phyloP scores from a whole-genome alignment of 2,888 invertebrate genomes.

The Morpho achilles region DNA sequence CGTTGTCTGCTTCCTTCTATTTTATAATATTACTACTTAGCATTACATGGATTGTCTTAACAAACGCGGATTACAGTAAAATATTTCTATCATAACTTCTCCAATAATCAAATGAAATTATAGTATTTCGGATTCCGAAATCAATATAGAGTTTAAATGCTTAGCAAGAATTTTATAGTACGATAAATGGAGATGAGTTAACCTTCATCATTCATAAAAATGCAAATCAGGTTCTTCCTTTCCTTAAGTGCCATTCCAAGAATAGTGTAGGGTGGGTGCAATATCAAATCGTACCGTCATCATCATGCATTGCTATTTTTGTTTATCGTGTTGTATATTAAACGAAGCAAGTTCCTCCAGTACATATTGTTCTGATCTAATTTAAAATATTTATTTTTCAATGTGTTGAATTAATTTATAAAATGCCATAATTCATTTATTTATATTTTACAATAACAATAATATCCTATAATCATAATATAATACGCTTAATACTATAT shows the following conservation, averaged over 20 bases:
- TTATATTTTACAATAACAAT: too few relatives aligned
- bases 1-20: too few relatives aligned
- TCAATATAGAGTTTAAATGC: slow-evolving; percentile 4
- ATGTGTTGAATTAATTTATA: too few relatives aligned
- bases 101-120: not conserved
- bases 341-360: not conserved
- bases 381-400: too few relatives aligned
- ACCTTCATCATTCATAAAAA: slow-evolving; percentile 73
- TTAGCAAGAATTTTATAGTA: slow-evolving; percentile 17
- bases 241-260: slow-evolving; percentile 61
- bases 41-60: too few relatives aligned
- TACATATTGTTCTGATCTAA: too few relatives aligned
- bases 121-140: too few relatives aligned
- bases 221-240: slow-evolving; percentile 74
- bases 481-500: too few relatives aligned
- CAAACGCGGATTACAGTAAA: not conserved
- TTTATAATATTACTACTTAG: too few relatives aligned
- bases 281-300: slow-evolving; percentile 32
- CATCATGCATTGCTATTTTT: slow-evolving; percentile 24
- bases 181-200: slow-evolving; percentile 29
- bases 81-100: not conserved
- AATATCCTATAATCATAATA: too few relatives aligned
- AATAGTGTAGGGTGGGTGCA: slow-evolving; percentile 68
- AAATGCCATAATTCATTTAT: too few relatives aligned
- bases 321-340: slow-evolving; percentile 15